Percentiles rank a stretch among this genome's conserved stretches.
Evolutionary conservation across 2,888 invertebrate genomes (phyloP).

Genomic region (Oxytorus armatus): DNA sequence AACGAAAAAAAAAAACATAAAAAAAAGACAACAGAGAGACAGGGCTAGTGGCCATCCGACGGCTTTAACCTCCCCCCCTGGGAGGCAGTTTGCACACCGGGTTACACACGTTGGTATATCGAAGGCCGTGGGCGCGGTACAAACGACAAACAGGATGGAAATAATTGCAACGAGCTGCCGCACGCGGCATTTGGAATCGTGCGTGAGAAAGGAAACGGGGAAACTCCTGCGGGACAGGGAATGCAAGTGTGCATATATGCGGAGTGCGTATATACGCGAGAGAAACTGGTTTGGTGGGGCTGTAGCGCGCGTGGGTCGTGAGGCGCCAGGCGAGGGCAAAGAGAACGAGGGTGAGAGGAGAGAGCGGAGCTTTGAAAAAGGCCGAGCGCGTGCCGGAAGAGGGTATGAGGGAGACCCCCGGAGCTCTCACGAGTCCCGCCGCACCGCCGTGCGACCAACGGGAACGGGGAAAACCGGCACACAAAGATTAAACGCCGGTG

Average conservation of each 20-base stretch:
- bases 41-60: conserved; percentile 18
- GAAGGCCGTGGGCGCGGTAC: conserved; percentile 62
- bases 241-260: conserved; percentile 10
- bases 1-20: not conserved
- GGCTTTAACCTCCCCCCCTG: conserved; percentile 62
- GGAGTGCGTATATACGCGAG: conserved; percentile 16
- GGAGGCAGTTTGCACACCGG: conserved; percentile 57
- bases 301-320: conserved; percentile 35
- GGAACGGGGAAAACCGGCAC: conserved; percentile 65
- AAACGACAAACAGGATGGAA: conserved; percentile 74
- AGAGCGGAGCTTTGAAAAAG: conserved; percentile 75
- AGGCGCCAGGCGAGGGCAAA: conserved; percentile 55
- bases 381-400: conserved; percentile 74
- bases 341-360: conserved; percentile 64
- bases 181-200: conserved; percentile 70
- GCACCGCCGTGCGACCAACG: conserved; percentile 36
- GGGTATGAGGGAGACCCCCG: conserved; percentile 26
- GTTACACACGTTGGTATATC: conserved; percentile 50
- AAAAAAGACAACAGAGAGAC: conserved; percentile 2
- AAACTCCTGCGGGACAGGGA: conserved; percentile 51
- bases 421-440: conserved; percentile 56
- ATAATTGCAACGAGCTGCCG: conserved; percentile 73
- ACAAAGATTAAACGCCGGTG: conserved; percentile 80
- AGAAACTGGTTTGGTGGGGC: conserved; percentile 32
- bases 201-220: conserved; percentile 64